These are phyloP conservation scores for Polia nebulosa DNA, from an alignment of 2,888 invertebrate genomes.

Conservation along the genomic window DNA sequence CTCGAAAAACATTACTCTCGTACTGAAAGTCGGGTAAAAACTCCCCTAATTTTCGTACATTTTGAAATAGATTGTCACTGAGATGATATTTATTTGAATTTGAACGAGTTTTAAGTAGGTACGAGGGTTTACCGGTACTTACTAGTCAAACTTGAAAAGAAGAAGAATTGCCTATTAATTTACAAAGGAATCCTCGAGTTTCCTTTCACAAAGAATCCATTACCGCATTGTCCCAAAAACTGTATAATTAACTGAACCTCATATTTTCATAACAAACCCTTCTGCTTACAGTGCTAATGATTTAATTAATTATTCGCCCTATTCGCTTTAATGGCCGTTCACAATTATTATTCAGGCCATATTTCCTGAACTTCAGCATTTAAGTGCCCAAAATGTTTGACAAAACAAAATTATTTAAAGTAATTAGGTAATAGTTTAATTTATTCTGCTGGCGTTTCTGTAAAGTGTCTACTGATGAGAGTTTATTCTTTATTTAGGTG, in stretches of 20 bases:
- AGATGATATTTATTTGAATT: too few species aligned
- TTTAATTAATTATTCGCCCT: constrained; percentile 51
- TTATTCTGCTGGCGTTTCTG: constrained; percentile 26
- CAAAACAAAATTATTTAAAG: constrained; percentile 53
- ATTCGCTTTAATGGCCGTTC: constrained; percentile 36
- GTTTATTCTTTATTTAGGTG: too few species aligned
- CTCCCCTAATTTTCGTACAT: too few species aligned
- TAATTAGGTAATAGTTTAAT: constrained; percentile 54
- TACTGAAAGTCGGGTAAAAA: too few species aligned
- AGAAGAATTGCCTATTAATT: not conserved
- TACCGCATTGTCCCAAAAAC: constrained; percentile 1
- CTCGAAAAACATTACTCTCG: too few species aligned
- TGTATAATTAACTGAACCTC: constrained; percentile 25
- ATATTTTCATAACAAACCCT: constrained; percentile 26
- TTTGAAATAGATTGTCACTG: too few species aligned
- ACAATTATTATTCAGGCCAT: constrained; percentile 51
- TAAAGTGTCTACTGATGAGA: not conserved
- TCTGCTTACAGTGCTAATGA: constrained; percentile 32
- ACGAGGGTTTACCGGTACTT: too few species aligned
- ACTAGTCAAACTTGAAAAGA: not conserved
- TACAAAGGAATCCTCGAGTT: not conserved
- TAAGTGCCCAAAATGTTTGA: constrained; percentile 52
- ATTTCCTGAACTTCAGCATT: constrained; percentile 55
- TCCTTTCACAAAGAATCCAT: not conserved
- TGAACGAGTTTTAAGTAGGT: too few species aligned